Conservation (phyloP, 2,113 vertebrate species). For the Brachionichthys hirsutus region DNA sequence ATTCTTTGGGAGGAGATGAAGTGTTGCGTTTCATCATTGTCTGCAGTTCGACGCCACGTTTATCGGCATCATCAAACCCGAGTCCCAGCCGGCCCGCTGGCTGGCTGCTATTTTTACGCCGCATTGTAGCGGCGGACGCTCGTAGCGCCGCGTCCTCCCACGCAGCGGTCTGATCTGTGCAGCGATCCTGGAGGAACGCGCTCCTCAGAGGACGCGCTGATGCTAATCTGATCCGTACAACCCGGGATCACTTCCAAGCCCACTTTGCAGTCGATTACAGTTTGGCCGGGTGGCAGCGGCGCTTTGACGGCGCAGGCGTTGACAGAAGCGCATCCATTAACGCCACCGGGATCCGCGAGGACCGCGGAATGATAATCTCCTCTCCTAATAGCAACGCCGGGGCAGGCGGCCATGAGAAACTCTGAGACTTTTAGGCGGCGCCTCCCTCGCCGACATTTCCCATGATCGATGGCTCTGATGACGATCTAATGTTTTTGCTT, state of each 20-base stretch:
- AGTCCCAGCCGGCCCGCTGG: slow-evolving; percentile 41
- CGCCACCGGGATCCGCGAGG: slow-evolving; percentile 42
- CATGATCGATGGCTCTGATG: slow-evolving; percentile 28
- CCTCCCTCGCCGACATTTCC: slow-evolving; percentile 1
- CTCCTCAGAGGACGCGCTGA: slow-evolving; percentile 47
- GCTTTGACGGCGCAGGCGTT: slow-evolving; percentile 56
- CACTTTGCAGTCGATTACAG: slow-evolving; percentile 75
- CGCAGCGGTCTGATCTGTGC: slow-evolving; percentile 42
- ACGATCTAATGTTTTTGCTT: slow-evolving; percentile 44
- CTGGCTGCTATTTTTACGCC: slow-evolving; percentile 58
- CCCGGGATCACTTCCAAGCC: slow-evolving; percentile 67
- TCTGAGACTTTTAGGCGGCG: slow-evolving; percentile 17
- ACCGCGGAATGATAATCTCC: slow-evolving; percentile 48
- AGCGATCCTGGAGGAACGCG: slow-evolving; percentile 61
- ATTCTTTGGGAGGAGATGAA: slow-evolving; percentile 24
- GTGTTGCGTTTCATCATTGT: slow-evolving; percentile 50
- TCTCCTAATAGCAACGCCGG: slow-evolving; percentile 26
- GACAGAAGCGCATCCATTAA: slow-evolving; percentile 63
- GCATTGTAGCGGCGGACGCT: slow-evolving; percentile 28
- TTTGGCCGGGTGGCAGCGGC: slow-evolving; percentile 71
- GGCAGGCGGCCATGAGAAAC: slow-evolving; percentile 38
- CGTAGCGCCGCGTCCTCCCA: slow-evolving; percentile 52
- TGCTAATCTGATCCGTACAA: slow-evolving; percentile 58
- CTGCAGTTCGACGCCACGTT: slow-evolving; percentile 50
- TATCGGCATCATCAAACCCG: slow-evolving; percentile 60